Conservation (phyloP, 2,888 invertebrate genomes). For the Sicus ferrugineus region DNA sequence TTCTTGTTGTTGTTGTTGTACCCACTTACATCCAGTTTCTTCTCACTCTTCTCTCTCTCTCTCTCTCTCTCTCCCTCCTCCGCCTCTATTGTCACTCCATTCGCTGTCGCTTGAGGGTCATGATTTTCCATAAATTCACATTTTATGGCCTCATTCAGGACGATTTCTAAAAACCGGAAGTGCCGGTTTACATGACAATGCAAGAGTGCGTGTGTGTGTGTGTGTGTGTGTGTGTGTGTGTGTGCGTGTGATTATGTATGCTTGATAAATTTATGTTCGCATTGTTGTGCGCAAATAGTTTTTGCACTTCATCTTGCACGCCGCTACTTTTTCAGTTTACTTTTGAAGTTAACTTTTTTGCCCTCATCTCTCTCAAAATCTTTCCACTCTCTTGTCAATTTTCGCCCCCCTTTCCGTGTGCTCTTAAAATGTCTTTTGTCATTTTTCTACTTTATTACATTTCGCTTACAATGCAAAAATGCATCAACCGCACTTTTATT, state of each 20-base stretch:
- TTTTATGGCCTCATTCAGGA: slow-evolving; percentile 24
- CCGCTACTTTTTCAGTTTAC: slow-evolving; percentile 15
- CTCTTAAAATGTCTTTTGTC: slow-evolving; percentile 41
- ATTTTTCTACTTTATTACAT: slow-evolving; percentile 36
- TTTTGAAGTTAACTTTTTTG: slow-evolving; percentile 10
- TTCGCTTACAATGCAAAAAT: slow-evolving; percentile 24
- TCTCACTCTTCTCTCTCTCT: not conserved
- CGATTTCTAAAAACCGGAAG: slow-evolving; percentile 19
- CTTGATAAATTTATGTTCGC: slow-evolving; percentile 36
- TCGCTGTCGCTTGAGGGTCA: slow-evolving; percentile 30
- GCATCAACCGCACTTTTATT: slow-evolving; percentile 30
- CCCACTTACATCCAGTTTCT: not conserved
- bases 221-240: not conserved
- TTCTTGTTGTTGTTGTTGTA: slow-evolving; percentile 21
- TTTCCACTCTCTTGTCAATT: not conserved
- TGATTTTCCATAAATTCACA: slow-evolving; percentile 32
- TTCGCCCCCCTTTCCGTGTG: slow-evolving; percentile 20
- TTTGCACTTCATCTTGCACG: not conserved
- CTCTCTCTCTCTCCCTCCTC: not conserved
- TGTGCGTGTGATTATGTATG: not conserved
- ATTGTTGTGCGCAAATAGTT: slow-evolving; percentile 39
- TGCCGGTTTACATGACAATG: slow-evolving; percentile 32
- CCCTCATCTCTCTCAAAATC: not conserved
- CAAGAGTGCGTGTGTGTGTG: slow-evolving; percentile 17
- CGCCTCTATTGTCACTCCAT: slow-evolving; percentile 2